phyloP scores from a whole-genome alignment of 2,888 invertebrate species.

The Sarcophaga rosellei region DNA sequence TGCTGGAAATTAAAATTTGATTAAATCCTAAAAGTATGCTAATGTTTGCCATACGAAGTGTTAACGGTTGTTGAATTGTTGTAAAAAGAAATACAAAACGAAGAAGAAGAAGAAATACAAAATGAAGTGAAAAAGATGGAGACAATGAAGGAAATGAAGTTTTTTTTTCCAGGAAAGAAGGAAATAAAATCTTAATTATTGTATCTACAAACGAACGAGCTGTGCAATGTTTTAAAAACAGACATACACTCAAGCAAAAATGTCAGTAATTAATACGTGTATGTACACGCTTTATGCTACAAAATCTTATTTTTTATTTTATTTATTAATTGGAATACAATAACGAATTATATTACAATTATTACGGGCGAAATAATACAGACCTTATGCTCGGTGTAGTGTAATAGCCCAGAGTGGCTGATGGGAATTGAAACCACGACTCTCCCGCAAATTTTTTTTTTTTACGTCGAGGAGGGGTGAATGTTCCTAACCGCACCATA shows the following conservation, averaged over 20 bases:
- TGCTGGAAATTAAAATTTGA: constrained; percentile 6
- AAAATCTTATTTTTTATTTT: no score
- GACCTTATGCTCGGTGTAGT: no score
- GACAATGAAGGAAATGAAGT: constrained; percentile 54
- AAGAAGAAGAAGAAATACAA: constrained; percentile 27
- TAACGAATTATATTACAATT: no score
- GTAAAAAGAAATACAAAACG: background rate
- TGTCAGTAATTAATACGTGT: background rate
- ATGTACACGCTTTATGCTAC: no score
- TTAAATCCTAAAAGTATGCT: background rate
- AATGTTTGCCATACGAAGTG: background rate
- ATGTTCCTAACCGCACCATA: no score
- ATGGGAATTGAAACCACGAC: no score
- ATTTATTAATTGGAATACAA: no score
- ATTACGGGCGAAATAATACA: no score
- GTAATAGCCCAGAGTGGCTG: no score
- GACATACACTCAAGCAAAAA: background rate
- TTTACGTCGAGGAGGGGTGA: no score
- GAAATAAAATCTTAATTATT: constrained; percentile 65
- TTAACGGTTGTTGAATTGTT: constrained; percentile 12
- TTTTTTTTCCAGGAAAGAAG: constrained; percentile 55
- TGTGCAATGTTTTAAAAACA: background rate
- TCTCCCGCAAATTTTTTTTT: no score
- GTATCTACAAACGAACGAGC: constrained; percentile 1
- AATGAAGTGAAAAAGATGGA: background rate